Evolutionary conservation across 1,140 invertebrate species (phyloP), one percentile per base, ranked within the genome.

Genomic region (Drosophila baimaii): DNA sequence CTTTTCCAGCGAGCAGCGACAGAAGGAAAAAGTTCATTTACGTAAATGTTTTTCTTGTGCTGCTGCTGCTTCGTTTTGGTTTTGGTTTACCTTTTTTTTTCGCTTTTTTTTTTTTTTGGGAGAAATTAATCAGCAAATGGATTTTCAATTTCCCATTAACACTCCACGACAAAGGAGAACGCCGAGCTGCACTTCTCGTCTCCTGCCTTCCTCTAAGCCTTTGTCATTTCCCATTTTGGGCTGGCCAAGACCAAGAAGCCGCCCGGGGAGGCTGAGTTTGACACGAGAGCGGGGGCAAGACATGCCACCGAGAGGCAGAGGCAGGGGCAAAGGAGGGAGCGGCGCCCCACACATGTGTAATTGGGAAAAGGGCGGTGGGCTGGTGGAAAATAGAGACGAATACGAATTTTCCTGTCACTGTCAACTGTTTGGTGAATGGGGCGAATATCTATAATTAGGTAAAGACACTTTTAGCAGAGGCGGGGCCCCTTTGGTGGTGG

Each of bases 111-210:
- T 44, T 47, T 69, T 66, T 66, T 57, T 61, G 72, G 66, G 31
- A 77, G 83, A 88, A 88, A 88, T 88, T 89, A 88, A 88, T 88
- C 83, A 88, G 83, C 83, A 88, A 88, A 88, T 88, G 83, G 83
- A 88, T 88, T 88, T 88, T 88, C 84, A 88, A 88, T 88, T 88
- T 88, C 68, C 72, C 83, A 88, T 86, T 88, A 88, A 88, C 84
- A 80, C 83, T 68, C 43, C 19, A 27, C 62, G 59, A 66, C 68
- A 72, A 52, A 61, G 49, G 72, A 23, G 56, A 73, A 31, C 49
- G 15, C 23, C 29, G n/a, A 44, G 39, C 39, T 56, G 52, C 73
- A 63, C 43, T 43, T n/a, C n/a, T n/a, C n/a, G n/a, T 35, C 6
- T 31, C 35, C 43, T 27, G 29, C 19, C 29, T n/a, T 17, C 12